These are phyloP conservation scores for Conomelus anceps DNA, from an alignment of 2,888 invertebrate species.

Conservation along the genomic window DNA sequence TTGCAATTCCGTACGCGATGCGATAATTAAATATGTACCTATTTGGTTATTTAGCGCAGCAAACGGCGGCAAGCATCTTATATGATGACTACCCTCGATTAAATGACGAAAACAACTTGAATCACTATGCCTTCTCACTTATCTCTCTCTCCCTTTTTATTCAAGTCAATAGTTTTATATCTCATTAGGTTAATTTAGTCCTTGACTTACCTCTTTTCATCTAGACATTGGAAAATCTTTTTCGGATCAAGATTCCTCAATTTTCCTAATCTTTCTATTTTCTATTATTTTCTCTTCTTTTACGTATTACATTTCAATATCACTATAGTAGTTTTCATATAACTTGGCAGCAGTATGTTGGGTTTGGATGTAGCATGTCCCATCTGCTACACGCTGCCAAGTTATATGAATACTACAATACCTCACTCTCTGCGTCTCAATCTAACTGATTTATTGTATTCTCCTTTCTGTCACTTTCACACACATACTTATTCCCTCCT, in stretches of 20 bases:
- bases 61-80: not conserved
- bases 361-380: no score
- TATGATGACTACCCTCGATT: not conserved
- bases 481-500: not conserved
- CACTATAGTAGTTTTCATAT: no score
- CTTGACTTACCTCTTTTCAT: not conserved
- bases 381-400: no score
- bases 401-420: no score
- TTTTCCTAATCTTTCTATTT: no score
- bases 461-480: not conserved
- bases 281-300: not conserved
- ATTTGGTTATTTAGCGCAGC: slow-evolving; percentile 8
- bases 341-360: no score
- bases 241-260: no score
- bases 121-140: not conserved
- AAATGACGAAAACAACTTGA: not conserved
- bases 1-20: not conserved
- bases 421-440: no score
- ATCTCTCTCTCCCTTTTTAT: not conserved
- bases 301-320: no score
- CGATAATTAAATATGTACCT: not conserved
- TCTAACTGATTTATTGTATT: no score
- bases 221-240: not conserved
- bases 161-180: not conserved
- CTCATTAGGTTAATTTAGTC: not conserved